phyloP scores from a whole-genome alignment of 2,797 vertebrate genomes.

The Chelonia mydas region DNA sequence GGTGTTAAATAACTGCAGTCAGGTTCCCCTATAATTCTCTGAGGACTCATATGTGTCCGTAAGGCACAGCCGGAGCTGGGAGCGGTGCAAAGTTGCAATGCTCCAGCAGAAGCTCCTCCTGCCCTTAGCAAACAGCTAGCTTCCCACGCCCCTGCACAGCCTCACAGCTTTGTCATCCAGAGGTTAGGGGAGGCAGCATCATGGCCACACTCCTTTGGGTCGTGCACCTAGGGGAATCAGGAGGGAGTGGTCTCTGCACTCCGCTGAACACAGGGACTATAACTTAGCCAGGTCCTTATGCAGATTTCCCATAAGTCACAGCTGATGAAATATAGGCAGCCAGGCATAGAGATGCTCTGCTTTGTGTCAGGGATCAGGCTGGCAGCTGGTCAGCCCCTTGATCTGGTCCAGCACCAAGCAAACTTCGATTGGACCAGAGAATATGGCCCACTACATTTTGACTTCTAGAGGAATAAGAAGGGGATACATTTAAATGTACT shows the following conservation, averaged over 20 bases:
- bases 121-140: background rate
- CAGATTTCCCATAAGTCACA: fast-evolving
- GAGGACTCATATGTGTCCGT: background rate
- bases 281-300: fast-evolving
- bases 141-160: background rate
- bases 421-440: background rate
- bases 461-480: background rate
- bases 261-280: background rate
- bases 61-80: background rate
- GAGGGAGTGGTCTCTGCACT: background rate
- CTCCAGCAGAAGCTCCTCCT: background rate
- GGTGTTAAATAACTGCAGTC: background rate
- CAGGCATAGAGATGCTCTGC: background rate
- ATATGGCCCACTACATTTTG: background rate
- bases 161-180: background rate
- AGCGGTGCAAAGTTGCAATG: fast-evolving
- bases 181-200: background rate
- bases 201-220: background rate
- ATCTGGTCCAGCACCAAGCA: background rate
- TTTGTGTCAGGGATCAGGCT: slow-evolving; percentile 4
- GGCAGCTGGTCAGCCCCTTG: background rate
- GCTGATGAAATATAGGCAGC: background rate
- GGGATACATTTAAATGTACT: background rate
- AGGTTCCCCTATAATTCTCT: background rate
- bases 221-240: background rate